Evolutionary conservation across 2,113 vertebrate genomes (phyloP).

Genomic region (Cryptomyrus ogoouensis): DNA sequence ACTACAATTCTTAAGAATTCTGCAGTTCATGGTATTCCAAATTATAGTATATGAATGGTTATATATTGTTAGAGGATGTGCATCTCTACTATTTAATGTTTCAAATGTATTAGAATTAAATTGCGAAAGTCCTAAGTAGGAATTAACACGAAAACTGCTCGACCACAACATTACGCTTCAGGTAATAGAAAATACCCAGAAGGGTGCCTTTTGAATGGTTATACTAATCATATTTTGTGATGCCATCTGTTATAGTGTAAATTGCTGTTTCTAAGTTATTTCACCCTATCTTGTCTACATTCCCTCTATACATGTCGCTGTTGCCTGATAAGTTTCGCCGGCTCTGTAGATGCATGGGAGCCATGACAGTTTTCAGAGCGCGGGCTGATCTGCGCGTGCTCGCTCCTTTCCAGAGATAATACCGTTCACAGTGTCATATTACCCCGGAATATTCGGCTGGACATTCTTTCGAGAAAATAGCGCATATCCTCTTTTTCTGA

Average conservation of each 20-base stretch:
- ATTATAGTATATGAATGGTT: background rate
- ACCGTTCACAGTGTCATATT: slow-evolving; percentile 33
- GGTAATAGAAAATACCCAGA: background rate
- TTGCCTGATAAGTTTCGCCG: background rate
- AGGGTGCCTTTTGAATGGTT: background rate
- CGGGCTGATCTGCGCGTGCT: background rate
- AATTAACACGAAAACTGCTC: background rate
- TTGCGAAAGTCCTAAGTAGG: background rate
- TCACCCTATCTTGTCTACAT: background rate
- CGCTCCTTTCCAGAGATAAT: background rate
- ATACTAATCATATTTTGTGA: background rate
- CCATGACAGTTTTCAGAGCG: background rate
- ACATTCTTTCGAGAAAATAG: too few species aligned
- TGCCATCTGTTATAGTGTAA: background rate
- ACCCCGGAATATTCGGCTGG: too few species aligned
- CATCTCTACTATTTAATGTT: background rate
- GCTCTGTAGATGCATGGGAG: background rate
- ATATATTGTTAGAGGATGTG: background rate
- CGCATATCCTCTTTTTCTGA: too few species aligned
- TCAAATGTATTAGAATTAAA: background rate
- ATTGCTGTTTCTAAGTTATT: background rate
- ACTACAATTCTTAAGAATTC: background rate
- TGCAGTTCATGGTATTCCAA: background rate
- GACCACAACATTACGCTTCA: background rate
- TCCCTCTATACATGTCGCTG: background rate